These are phyloP conservation scores for Neocloeon triangulifer DNA, from an alignment of 1,140 invertebrate genomes.

Conservation along the genomic window DNA sequence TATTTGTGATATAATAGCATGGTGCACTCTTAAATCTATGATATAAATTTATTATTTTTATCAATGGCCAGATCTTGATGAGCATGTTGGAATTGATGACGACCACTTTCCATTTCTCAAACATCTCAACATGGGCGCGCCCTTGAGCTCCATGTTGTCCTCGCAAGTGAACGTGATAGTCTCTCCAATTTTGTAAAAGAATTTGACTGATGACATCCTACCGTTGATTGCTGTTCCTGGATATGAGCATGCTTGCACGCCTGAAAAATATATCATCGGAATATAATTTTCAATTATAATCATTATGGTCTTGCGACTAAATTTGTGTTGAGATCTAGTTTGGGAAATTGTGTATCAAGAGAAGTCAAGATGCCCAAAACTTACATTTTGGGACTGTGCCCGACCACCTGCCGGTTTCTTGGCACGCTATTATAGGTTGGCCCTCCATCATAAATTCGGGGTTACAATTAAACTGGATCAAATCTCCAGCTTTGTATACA, in stretches of 20 bases:
- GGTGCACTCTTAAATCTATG: no score
- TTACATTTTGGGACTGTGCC: conserved; percentile 59
- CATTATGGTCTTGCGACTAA: no score
- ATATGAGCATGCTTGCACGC: conserved; percentile 61
- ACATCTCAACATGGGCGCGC: conserved; percentile 50
- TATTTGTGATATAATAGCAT: no score
- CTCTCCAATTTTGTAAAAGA: conserved; percentile 65
- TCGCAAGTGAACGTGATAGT: conserved; percentile 67
- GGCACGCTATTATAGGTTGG: conserved; percentile 58
- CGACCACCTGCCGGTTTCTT: conserved; percentile 73
- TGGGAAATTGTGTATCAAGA: not conserved
- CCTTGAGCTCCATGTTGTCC: conserved; percentile 44
- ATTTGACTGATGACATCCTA: conserved; percentile 62
- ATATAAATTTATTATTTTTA: no score
- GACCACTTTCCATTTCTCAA: conserved; percentile 68
- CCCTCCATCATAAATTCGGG: conserved; percentile 74
- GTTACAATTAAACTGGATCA: conserved; percentile 66
- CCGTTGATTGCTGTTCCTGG: conserved; percentile 64
- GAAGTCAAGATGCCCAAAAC: no score
- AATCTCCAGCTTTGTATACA: conserved; percentile 55
- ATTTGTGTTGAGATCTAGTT: not conserved
- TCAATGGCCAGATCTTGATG: no score
- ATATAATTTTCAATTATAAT: not conserved
- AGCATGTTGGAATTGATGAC: conserved; percentile 49
- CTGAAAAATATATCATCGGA: conserved; percentile 17